These are phyloP conservation scores for Pipa parva DNA, from an alignment of 2,113 vertebrate genomes.

Conservation along the genomic window DNA sequence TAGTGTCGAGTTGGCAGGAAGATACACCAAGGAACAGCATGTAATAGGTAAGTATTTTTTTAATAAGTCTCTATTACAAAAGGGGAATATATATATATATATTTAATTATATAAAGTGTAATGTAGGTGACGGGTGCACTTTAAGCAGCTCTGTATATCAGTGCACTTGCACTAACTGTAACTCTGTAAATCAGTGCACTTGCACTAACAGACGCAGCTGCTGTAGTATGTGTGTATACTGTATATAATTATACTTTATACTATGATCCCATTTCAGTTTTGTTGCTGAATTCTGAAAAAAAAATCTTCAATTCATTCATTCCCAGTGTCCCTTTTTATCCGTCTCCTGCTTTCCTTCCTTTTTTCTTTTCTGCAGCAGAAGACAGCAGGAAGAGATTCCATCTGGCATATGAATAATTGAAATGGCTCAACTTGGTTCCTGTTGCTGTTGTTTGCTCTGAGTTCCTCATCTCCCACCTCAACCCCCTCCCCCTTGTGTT, in stretches of 20 bases:
- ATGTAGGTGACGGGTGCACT: too few relatives aligned
- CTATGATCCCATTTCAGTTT: constrained; percentile 31
- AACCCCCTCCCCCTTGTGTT: constrained; percentile 20
- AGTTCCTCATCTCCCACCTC: constrained; percentile 54
- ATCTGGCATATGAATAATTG: constrained; percentile 99
- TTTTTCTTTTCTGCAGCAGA: constrained; percentile 56
- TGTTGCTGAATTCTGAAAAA: constrained; percentile 61
- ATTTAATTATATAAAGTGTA: too few relatives aligned
- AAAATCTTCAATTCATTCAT: constrained; percentile 53
- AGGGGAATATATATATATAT: too few relatives aligned
- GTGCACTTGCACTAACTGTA: too few relatives aligned
- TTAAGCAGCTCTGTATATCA: too few relatives aligned
- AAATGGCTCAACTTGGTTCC: constrained; percentile 97
- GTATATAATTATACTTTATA: constrained; percentile 18
- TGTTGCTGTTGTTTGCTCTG: constrained; percentile 92
- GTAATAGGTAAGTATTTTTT: too few relatives aligned
- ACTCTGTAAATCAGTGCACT: too few relatives aligned
- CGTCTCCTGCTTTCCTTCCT: constrained; percentile 44
- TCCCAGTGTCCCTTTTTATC: constrained; percentile 47
- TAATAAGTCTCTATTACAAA: too few relatives aligned
- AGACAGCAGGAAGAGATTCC: constrained; percentile 88
- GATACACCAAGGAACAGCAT: too few relatives aligned
- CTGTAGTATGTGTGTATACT: neutral
- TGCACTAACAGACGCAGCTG: too few relatives aligned
- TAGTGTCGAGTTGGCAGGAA: too few relatives aligned